Percentiles rank a stretch among this genome's conserved stretches.
phyloP scores from a whole-genome alignment of 2,113 vertebrate species.

The Bambusicola thoracicus region DNA sequence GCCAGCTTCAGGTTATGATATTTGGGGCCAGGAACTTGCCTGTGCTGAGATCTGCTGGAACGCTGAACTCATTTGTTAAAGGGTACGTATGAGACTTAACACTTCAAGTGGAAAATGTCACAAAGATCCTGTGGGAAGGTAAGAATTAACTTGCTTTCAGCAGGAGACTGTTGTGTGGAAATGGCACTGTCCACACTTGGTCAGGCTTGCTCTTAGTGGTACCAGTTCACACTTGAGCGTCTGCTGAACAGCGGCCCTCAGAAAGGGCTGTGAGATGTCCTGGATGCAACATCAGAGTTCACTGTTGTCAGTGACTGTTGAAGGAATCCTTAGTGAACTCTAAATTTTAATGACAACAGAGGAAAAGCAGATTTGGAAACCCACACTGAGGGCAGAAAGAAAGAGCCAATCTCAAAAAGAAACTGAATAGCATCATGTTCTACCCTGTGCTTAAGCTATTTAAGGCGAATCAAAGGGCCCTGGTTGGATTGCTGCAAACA shows the following conservation, averaged over 20 bases:
- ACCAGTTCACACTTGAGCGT: not conserved
- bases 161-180: not conserved
- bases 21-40: slow-evolving; percentile 77
- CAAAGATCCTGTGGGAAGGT: not conserved
- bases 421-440: not conserved
- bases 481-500: not conserved
- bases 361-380: not conserved
- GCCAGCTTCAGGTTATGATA: slow-evolving; percentile 80
- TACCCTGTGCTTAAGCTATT: not conserved
- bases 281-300: not conserved
- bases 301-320: no score
- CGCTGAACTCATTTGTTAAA: slow-evolving; percentile 78
- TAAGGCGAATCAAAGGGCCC: not conserved
- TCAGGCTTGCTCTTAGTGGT: not conserved
- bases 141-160: not conserved
- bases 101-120: not conserved
- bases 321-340: no score
- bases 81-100: slow-evolving; percentile 68
- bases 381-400: not conserved
- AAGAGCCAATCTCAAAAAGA: not conserved
- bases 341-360: no score
- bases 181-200: not conserved
- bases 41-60: slow-evolving; percentile 69
- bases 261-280: fast-evolving
- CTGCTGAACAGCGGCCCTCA: not conserved